Evolutionary conservation across 2,888 invertebrate genomes (phyloP), one percentile per base, ranked within the genome.

Genomic region (Podabrus alpinus): DNA sequence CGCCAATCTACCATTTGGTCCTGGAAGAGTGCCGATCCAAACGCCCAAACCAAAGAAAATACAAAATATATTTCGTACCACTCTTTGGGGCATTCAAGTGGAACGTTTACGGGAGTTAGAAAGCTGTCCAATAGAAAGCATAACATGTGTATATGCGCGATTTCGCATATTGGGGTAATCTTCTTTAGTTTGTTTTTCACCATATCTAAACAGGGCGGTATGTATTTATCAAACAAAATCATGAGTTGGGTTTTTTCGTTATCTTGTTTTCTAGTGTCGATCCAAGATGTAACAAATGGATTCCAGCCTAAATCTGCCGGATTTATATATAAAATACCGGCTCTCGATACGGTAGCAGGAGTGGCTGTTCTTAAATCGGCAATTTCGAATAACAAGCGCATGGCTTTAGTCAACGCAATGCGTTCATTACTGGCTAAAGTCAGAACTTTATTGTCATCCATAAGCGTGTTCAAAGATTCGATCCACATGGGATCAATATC

Each of bases 401-500:
- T 97, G 24, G 92, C 89, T 79, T 94, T 93, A 0, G 95, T 97
- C 69, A 98, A 88, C 0, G 97, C 96, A 74, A 98, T 97, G 71
- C 98, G 91, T 87, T 98, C 98, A 83, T 98, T 97, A 86, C 97
- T 97, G 7, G 97, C 97, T 80, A 98, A 87, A 0, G 97, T 98
- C 78, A 98, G 86, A 5, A 97, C 95, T 89, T 98, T 98, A 86
- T 98, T 98, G 85, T 98, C 98, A 86, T 98, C 98, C 97, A 98
- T 98, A 15, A 98, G 92, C 3, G 97, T 98, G 85, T 98, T 98
- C 24, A 98, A 90, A 29, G 97, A 97, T 88, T 98, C 97, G 83
- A 98, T 98, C 98, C 97, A 98, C 97, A 97, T 97, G 1, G 97
- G 97, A 89, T 98, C 97, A 81, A 98, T 97, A 85, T 98, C 97